phyloP scores from a whole-genome alignment of 2,113 vertebrate species.

The Mus spicilegus region DNA sequence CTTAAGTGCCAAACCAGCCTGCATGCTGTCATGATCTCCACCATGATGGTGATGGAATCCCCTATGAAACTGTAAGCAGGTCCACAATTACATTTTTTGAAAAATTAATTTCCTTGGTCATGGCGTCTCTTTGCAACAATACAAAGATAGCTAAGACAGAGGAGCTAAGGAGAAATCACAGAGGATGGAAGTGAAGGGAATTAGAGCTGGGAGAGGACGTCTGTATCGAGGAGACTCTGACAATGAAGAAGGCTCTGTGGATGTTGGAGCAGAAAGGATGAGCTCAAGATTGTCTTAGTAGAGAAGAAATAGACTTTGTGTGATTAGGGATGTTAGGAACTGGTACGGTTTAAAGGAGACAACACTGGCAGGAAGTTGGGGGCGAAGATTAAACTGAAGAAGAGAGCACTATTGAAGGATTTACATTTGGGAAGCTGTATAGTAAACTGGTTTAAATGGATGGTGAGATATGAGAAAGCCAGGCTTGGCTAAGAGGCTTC shows the following conservation, averaged over 20 bases:
- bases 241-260: background rate
- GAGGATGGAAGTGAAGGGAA: background rate
- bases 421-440: constrained; percentile 36
- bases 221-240: constrained; percentile 49
- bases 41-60: background rate
- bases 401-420: background rate
- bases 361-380: background rate
- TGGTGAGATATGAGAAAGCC: constrained; percentile 22
- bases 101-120: background rate
- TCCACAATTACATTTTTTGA: background rate
- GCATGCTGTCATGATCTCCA: too few relatives aligned
- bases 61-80: background rate
- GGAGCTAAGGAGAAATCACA: background rate
- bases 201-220: background rate
- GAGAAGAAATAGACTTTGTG: background rate
- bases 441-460: constrained; percentile 44
- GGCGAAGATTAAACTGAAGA: constrained; percentile 25
- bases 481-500: constrained; percentile 36
- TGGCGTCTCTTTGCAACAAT: background rate
- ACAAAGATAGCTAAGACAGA: background rate
- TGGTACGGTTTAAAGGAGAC: background rate
- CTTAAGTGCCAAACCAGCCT: too few relatives aligned
- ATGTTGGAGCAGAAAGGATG: background rate
- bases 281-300: background rate
- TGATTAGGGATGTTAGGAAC: background rate